Percentiles rank a stretch among this genome's conserved stretches.
These are phyloP conservation scores for Caenorhabditis sinica DNA, from an alignment of 2,888 invertebrate species.

Conservation along the genomic window DNA sequence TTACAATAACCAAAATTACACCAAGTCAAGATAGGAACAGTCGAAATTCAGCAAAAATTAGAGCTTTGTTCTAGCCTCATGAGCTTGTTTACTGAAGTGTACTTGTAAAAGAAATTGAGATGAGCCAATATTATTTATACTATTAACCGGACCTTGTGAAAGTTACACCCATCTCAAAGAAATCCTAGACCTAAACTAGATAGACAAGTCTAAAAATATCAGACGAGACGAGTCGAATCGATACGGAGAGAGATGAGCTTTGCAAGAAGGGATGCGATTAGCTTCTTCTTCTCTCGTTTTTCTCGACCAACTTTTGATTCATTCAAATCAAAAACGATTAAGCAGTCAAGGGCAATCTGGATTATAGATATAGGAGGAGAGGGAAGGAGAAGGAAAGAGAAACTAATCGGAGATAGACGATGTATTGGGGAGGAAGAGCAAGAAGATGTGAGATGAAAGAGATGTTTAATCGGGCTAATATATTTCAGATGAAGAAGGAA, in stretches of 20 bases:
- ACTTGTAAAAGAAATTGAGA: no score
- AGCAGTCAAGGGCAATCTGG: constrained; percentile 28
- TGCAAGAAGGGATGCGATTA: constrained; percentile 18
- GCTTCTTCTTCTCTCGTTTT: background rate
- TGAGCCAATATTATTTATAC: no score
- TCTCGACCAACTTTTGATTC: constrained; percentile 14
- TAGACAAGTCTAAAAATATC: constrained; percentile 6
- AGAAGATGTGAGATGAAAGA: constrained; percentile 1
- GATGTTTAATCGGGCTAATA: constrained; percentile 56
- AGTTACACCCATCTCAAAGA: background rate
- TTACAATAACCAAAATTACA: no score
- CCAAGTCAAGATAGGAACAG: no score
- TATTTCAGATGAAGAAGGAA: background rate
- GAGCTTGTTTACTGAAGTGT: no score
- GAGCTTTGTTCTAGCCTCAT: no score
- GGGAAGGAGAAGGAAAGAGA: background rate
- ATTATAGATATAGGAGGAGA: background rate
- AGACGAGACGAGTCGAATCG: constrained; percentile 15
- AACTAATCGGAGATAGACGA: constrained; percentile 32
- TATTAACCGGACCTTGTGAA: no score
- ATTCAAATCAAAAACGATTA: constrained; percentile 43
- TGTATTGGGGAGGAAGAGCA: constrained; percentile 7
- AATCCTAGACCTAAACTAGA: no score
- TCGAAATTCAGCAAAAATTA: no score
- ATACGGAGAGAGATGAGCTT: constrained; percentile 12